Evolutionary conservation across 2,113 vertebrate genomes (phyloP).

Genomic region (Clarias batrachus): DNA sequence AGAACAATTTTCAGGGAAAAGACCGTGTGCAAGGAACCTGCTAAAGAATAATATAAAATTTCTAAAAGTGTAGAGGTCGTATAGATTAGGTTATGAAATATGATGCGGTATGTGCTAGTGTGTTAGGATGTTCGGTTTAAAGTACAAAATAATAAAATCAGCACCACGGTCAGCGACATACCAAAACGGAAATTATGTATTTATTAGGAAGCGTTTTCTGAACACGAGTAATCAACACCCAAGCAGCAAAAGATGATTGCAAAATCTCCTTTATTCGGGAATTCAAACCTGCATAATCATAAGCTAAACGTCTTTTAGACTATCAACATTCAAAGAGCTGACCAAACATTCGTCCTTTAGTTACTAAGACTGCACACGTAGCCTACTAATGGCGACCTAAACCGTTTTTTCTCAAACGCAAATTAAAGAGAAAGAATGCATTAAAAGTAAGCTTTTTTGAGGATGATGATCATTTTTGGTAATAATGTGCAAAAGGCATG

Average conservation of each 20-base stretch:
- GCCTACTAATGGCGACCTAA: not conserved
- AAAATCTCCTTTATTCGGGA: conserved; percentile 5
- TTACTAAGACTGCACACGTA: not conserved
- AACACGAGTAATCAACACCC: not conserved
- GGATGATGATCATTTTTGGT: not conserved
- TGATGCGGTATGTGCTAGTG: not conserved
- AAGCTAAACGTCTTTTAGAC: not conserved
- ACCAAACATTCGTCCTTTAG: not conserved
- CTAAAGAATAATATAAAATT: not conserved
- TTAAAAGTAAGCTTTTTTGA: not conserved
- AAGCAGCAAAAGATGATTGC: not conserved
- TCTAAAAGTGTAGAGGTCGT: not conserved
- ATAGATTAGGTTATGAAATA: not conserved
- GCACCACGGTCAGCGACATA: conserved; percentile 53
- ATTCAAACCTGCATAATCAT: not conserved
- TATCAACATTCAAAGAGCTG: not conserved
- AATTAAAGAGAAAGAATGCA: not conserved
- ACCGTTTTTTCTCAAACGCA: not conserved
- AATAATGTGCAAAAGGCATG: not conserved
- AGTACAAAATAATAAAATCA: conserved; percentile 24
- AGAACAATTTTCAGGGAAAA: not conserved
- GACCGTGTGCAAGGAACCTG: not conserved
- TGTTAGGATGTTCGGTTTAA: not conserved
- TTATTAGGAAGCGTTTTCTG: not conserved
- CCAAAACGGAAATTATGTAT: not conserved